Conservation (phyloP, 2,113 vertebrate species). For the Sinocyclocheilus grahami region DNA sequence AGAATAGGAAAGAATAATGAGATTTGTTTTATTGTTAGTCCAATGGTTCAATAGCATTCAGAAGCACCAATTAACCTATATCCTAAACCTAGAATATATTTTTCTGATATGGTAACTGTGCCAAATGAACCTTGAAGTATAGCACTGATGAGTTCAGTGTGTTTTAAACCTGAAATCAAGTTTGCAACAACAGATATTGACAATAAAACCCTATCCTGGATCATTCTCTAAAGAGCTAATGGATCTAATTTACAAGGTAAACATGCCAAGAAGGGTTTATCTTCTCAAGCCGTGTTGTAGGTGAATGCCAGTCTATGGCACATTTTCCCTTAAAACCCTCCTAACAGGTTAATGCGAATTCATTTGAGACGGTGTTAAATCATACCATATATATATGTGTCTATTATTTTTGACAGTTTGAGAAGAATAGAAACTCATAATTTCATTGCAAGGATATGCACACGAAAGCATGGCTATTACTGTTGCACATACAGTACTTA, state of each 20-base stretch:
- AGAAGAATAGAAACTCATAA: too few species aligned
- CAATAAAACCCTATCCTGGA: background rate
- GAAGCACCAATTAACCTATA: background rate
- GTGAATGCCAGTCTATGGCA: constrained; percentile 8
- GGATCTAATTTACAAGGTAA: constrained; percentile 17
- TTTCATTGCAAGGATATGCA: background rate
- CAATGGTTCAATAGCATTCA: background rate
- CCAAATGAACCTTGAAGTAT: background rate
- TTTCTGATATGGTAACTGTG: background rate
- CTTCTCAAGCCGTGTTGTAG: background rate
- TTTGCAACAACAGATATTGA: background rate
- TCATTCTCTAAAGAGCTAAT: background rate
- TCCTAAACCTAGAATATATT: too few species aligned
- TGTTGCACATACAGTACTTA: too few species aligned
- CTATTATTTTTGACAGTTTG: background rate
- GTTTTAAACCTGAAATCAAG: background rate
- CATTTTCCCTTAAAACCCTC: background rate
- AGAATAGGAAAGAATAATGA: too few species aligned
- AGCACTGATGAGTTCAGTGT: background rate
- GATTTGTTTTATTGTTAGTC: too few species aligned
- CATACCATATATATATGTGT: background rate
- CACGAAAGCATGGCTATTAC: too few species aligned
- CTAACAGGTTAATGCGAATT: background rate
- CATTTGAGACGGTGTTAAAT: background rate
- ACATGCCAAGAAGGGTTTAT: constrained; percentile 31